These are phyloP conservation scores for Stegodyphus dumicola DNA, from an alignment of 1,140 invertebrate genomes.

Conservation along the genomic window DNA sequence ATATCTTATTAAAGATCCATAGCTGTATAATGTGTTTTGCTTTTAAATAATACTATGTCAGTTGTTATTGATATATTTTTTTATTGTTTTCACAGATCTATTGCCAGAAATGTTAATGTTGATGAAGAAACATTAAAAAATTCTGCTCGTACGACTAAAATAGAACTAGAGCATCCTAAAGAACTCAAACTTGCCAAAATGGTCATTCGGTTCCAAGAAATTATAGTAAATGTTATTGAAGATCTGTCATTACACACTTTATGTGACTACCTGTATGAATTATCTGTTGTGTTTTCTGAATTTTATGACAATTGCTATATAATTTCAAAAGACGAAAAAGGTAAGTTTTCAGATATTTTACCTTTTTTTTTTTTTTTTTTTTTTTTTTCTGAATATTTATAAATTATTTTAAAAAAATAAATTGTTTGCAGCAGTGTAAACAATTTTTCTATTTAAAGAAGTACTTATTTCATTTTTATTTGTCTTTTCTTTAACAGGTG, in stretches of 20 bases:
- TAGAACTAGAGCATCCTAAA: conserved; percentile 86
- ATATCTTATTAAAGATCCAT: too few species aligned
- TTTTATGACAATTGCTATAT: conserved; percentile 99
- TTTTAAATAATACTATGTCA: too few species aligned
- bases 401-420: too few species aligned
- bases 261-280: conserved; percentile 96
- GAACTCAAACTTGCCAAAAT: conserved; percentile 96
- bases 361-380: background rate
- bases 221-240: conserved; percentile 83
- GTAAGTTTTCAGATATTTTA: conserved; percentile 62
- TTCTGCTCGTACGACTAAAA: conserved; percentile 71
- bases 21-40: too few species aligned
- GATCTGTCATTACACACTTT: conserved; percentile 89
- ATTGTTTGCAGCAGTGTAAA: too few species aligned
- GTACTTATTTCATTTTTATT: background rate
- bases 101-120: conserved; percentile 83
- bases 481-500: conserved; percentile 69
- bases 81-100: conserved; percentile 68
- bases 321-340: conserved; percentile 83
- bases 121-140: conserved; percentile 72
- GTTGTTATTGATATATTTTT: too few species aligned
- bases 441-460: background rate
- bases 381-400: too few species aligned
- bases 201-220: conserved; percentile 81
- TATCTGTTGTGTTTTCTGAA: conserved; percentile 89